Evolutionary conservation across 2,113 vertebrate genomes (phyloP), one percentile per base, ranked within the genome.

Genomic region (Sarotherodon lohbergeri): DNA sequence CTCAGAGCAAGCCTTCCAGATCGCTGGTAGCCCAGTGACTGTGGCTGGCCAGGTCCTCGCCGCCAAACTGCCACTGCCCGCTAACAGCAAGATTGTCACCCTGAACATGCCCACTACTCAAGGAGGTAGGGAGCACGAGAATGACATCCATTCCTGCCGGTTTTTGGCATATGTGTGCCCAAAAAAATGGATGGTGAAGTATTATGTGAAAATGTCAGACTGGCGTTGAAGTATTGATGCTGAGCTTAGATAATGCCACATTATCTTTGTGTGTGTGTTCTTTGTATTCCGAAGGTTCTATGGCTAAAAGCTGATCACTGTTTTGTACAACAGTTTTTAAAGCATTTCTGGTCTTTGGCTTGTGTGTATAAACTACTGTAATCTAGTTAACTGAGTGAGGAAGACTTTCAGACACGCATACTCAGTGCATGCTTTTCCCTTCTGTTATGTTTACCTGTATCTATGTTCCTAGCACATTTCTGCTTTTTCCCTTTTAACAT

Each of bases 51-150:
- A 97, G 96, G 97, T 99, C 97, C 97, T 98, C 96, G 96, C 98
- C 91, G 87, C 95, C 90, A 99, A 99, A 96, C 97, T 99, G 89
- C 98, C 97, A 50, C 97, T 99, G 94, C 97, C 98, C 90, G 97
- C 98, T 97, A 99, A 98, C 97, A 98, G 98, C 98, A 99, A 99
- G 97, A 98, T 98, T 96, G 97, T 99, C 96, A 97, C 98, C 90
- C 97, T 98, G 96, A 98, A 97, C 95, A 96, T 99, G 96, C 98
- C 98, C 95, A 96, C 97, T 92, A 96, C 97, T 56, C 97, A 98
- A 98, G 98, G 98, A 98, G 98, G 98, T 98, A 98, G 95, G 97
- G 96, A 95, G 97, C 85, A 88, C 12, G n/a, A 46, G 90, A 66
- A 39, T 29, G 56, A 63, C 87, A 89, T 91, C 89, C 84, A 81